A percentile compares a stretch with the other conserved stretches of the same genome.
These are phyloP conservation scores for Parotocinclus haroldoi DNA, from an alignment of 2,797 vertebrate genomes.

Conservation along the genomic window DNA sequence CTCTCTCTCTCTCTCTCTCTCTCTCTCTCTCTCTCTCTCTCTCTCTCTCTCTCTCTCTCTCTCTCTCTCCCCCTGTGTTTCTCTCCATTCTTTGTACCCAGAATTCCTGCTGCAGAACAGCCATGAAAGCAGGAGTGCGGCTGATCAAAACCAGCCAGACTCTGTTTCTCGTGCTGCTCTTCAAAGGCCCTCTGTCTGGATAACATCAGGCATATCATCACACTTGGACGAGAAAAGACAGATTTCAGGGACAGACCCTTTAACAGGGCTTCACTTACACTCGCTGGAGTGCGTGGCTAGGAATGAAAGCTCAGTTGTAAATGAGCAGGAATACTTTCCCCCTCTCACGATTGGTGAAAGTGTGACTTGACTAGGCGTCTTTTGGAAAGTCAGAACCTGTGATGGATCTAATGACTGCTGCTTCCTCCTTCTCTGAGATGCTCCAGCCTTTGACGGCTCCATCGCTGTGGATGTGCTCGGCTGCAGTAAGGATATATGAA, in stretches of 20 bases:
- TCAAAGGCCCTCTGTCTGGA: conserved; percentile 41
- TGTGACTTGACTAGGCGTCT: conserved; percentile 43
- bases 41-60: conserved; percentile 9
- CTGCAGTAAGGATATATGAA: conserved; percentile 14
- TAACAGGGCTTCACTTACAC: conserved; percentile 36
- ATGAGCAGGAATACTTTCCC: conserved; percentile 8
- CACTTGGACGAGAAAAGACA: conserved; percentile 34
- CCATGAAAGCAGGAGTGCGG: conserved; percentile 19
- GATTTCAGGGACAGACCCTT: conserved; percentile 39
- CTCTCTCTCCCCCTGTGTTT: conserved; percentile 7
- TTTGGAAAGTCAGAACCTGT: conserved; percentile 50
- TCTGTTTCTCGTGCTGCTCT: conserved; percentile 27
- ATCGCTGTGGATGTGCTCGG: conserved; percentile 31
- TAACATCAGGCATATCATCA: conserved; percentile 42
- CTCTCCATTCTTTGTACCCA: conserved; percentile 3
- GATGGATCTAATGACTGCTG: conserved; percentile 40
- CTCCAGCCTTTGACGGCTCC: conserved; percentile 31
- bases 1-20: too few relatives aligned
- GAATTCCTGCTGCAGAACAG: conserved; percentile 19
- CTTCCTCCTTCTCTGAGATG: conserved; percentile 34
- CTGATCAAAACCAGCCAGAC: conserved; percentile 45
- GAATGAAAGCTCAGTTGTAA: conserved; percentile 39
- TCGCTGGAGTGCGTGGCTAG: conserved; percentile 28
- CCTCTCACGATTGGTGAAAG: conserved; percentile 3
- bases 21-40: too few relatives aligned